These are phyloP conservation scores for Drosophila mayri DNA, from an alignment of 1,140 invertebrate genomes.

Conservation along the genomic window DNA sequence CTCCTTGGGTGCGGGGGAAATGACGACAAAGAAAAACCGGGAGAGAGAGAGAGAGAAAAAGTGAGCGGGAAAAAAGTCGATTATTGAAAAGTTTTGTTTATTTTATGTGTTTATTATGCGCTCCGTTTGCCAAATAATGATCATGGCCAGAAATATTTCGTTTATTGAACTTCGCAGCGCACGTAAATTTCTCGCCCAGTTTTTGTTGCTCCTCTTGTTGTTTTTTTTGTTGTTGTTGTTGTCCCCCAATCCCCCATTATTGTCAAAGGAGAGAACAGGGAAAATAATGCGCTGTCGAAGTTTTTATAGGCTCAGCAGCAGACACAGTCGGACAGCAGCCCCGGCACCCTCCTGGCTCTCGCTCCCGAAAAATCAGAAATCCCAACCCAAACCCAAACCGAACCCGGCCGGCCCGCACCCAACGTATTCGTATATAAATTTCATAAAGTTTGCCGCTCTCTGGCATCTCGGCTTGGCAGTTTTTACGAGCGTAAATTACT, in stretches of 20 bases:
- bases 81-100: constrained; percentile 84
- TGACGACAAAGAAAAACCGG: constrained; percentile 10
- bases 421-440: constrained; percentile 72
- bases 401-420: neutral
- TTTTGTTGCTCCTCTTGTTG: constrained; percentile 4
- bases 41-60: constrained; percentile 4
- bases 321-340: constrained; percentile 35
- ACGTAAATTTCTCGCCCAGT: constrained; percentile 73
- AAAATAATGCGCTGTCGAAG: constrained; percentile 81
- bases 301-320: constrained; percentile 79
- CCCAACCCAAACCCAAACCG: neutral
- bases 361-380: constrained; percentile 24
- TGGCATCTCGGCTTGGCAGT: constrained; percentile 73
- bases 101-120: constrained; percentile 84
- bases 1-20: constrained; percentile 32
- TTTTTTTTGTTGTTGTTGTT: neutral
- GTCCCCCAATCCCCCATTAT: constrained; percentile 58
- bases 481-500: constrained; percentile 84
- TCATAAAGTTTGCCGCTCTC: constrained; percentile 76
- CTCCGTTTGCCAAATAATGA: constrained; percentile 83
- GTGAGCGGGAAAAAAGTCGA: constrained; percentile 68
- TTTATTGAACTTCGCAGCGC: constrained; percentile 83
- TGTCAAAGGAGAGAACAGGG: constrained; percentile 80
- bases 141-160: constrained; percentile 84
- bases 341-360: neutral